Conservation (phyloP, 1,140 invertebrate genomes). For the Anadara kagoshimensis region DNA sequence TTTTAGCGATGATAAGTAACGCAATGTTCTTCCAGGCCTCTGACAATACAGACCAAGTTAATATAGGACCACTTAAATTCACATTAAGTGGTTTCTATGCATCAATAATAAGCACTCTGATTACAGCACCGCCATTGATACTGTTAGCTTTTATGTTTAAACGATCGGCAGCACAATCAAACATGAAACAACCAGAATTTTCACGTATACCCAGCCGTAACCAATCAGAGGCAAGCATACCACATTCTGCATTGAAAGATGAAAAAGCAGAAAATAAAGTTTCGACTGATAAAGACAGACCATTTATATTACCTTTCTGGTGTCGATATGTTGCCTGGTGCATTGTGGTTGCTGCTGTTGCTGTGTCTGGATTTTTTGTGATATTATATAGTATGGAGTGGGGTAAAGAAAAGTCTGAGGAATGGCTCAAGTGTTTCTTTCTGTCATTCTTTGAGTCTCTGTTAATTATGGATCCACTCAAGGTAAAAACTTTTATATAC, state of each 20-base stretch:
- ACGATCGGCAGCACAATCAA: background rate
- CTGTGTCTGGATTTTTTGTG: slow-evolving; percentile 46
- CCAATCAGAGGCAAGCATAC: background rate
- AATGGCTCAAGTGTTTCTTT: slow-evolving; percentile 55
- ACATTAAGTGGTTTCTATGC: slow-evolving; percentile 26
- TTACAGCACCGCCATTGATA: slow-evolving; percentile 29
- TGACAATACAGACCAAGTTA: slow-evolving; percentile 18
- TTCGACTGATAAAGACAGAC: background rate
- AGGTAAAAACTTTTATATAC: slow-evolving; percentile 34
- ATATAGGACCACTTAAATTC: slow-evolving; percentile 37
- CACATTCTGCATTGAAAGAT: background rate
- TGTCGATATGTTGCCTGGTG: slow-evolving; percentile 49
- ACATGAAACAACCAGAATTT: no score
- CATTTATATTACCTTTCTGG: slow-evolving; percentile 37
- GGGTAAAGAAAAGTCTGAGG: slow-evolving; percentile 52
- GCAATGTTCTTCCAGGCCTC: slow-evolving; percentile 68
- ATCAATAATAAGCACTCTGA: slow-evolving; percentile 37
- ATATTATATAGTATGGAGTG: slow-evolving; percentile 57
- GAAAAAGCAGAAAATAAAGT: background rate
- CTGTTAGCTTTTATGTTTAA: slow-evolving; percentile 15
- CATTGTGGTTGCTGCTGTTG: slow-evolving; percentile 24
- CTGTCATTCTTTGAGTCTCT: slow-evolving; percentile 52
- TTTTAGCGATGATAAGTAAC: slow-evolving; percentile 72
- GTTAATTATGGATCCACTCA: slow-evolving; percentile 54
- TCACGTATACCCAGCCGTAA: background rate